These are phyloP conservation scores for Macropus fuliginosus DNA, from an alignment of 2,797 vertebrate genomes.

Conservation along the genomic window DNA sequence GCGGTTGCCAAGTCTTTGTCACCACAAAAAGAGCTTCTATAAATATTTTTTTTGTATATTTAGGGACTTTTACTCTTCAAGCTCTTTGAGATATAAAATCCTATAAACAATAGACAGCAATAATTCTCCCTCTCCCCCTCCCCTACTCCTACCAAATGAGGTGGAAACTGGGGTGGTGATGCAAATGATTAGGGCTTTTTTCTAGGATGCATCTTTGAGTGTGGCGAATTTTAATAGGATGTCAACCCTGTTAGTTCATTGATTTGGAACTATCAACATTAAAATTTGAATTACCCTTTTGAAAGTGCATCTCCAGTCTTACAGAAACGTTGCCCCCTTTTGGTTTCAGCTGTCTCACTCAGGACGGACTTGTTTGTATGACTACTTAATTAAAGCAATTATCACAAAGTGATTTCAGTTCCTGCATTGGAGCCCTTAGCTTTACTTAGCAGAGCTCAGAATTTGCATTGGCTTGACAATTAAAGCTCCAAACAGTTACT, in stretches of 20 bases:
- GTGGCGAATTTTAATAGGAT: neutral
- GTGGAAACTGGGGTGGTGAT: neutral
- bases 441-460: conserved; percentile 79
- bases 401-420: conserved; percentile 75
- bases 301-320: conserved; percentile 54
- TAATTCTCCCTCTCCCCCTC: neutral
- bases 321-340: conserved; percentile 43
- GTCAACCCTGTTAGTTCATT: neutral
- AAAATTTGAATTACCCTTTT: conserved; percentile 8
- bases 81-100: neutral
- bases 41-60: neutral
- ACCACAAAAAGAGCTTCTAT: neutral
- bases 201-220: neutral
- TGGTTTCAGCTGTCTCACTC: conserved; percentile 48
- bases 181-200: neutral
- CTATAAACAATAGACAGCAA: neutral
- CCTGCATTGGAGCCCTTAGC: conserved; percentile 76
- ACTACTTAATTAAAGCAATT: conserved; percentile 81
- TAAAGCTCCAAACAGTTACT: conserved; percentile 84
- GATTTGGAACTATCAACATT: conserved; percentile 5
- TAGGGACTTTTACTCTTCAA: neutral
- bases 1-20: neutral
- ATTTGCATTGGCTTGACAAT: conserved; percentile 84
- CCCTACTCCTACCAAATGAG: neutral
- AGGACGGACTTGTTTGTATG: conserved; percentile 68